Base-by-base conservation (phyloP, 2,888 invertebrate genomes). In the Drosophila pseudotalamancana region DNA sequence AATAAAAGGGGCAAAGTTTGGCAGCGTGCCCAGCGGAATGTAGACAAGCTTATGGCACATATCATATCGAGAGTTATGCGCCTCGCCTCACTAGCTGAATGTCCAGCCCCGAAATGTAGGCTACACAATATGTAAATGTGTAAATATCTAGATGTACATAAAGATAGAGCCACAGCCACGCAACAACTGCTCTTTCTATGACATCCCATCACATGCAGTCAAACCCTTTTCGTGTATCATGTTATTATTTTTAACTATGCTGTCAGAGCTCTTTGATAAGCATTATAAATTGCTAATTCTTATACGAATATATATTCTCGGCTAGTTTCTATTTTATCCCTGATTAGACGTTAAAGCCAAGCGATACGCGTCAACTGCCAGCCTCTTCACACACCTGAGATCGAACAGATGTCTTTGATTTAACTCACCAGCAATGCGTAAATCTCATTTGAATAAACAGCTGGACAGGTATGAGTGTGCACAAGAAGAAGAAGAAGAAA, bases 21-120 rank as follows among this genome's bases (percentile, higher is more conserved):
- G 34, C 42, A 61, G 54, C 32, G 37, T 65, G 72, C 46, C 51
- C 39, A 39, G 23, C 61, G 57, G 16, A 57, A 50, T 60, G 55
- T 42, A 59, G 18, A 32, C 53, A 56, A 75, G 57, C 70, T 60
- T 63, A 51, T 51, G 42, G 39, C 64, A 42, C 50, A 46, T 53
- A 40, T 71, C 42, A 76, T 57, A 61, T 75, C 53, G 79, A 50
- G 71, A 66, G 71, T 70, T 74, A 53, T 76, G 43, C 43, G 60
- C 56, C 32, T 25, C n/a, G 50, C 21, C 31, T 35, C 12, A 56
- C 21, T 34, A 34, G 6, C 27, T 11, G 27, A 35, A 39, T 50
- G 56, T 39, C 49, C 49, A 42, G 50, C 27, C 29, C 50, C 34
- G n/a, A 35, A 23, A 42, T 19, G 16, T 31, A 21, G 40, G 42